Conservation (phyloP, 2,113 vertebrate species). For the Catagonus wagneri region DNA sequence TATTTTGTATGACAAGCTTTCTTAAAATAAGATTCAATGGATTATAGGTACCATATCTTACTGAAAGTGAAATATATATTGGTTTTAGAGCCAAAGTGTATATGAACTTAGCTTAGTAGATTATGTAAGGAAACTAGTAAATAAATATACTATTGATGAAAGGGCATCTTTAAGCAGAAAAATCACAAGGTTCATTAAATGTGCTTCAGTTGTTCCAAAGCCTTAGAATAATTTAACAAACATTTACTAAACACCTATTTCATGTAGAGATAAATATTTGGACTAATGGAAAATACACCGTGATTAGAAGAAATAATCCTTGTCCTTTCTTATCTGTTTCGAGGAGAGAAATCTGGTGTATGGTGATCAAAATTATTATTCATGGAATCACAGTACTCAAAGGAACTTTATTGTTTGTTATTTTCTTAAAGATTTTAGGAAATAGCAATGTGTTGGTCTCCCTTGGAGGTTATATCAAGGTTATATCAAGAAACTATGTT, state of each 20-base stretch:
- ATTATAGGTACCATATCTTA: slow-evolving; percentile 8
- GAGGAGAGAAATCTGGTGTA: neutral
- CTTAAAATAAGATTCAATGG: neutral
- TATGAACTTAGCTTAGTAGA: slow-evolving; percentile 42
- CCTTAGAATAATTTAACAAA: slow-evolving; percentile 41
- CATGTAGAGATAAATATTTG: neutral
- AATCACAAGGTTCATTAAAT: neutral
- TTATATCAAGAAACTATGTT: neutral
- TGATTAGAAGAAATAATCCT: slow-evolving; percentile 10
- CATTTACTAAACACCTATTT: neutral
- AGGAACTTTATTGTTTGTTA: slow-evolving; percentile 35
- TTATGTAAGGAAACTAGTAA: neutral
- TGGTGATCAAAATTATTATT: slow-evolving; percentile 43
- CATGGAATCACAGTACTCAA: neutral
- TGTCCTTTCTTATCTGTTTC: neutral
- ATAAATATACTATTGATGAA: neutral
- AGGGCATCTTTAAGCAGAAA: neutral
- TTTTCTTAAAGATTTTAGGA: neutral
- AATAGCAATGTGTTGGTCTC: neutral
- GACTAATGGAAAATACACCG: neutral
- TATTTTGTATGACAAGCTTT: slow-evolving; percentile 41
- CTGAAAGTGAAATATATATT: slow-evolving; percentile 14
- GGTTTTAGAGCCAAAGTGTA: neutral
- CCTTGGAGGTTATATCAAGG: neutral
- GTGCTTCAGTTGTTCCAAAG: neutral